Conservation (phyloP, 1,140 invertebrate genomes). For the Branchinecta lynchi region DNA sequence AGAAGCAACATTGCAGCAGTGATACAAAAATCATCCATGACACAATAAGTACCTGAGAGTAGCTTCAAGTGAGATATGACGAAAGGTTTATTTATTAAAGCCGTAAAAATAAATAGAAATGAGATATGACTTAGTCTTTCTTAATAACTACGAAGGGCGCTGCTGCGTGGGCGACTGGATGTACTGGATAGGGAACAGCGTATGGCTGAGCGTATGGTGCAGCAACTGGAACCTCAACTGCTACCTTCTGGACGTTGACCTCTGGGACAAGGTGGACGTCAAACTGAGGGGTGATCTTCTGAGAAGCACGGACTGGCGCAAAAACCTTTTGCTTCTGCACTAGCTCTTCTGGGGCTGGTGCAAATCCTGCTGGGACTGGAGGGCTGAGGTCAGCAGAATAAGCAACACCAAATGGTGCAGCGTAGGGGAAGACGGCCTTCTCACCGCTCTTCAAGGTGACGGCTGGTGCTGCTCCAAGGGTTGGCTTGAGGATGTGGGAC, state of each 20-base stretch:
- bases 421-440: not conserved
- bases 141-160: not conserved
- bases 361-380: conserved; percentile 23
- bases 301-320: conserved; percentile 26
- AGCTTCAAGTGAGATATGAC: too few species aligned
- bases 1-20: too few species aligned
- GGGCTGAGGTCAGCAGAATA: conserved; percentile 14
- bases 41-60: too few species aligned
- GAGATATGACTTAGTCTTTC: too few species aligned
- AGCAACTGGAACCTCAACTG: conserved; percentile 23
- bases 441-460: conserved; percentile 12
- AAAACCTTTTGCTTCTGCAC: conserved; percentile 25
- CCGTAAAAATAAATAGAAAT: too few species aligned
- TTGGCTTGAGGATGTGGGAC: conserved; percentile 27
- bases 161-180: conserved; percentile 23
- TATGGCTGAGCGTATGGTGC: conserved; percentile 15
- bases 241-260: conserved; percentile 26
- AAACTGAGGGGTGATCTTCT: conserved; percentile 27
- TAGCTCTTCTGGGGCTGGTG: conserved; percentile 21
- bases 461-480: conserved; percentile 13
- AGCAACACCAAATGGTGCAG: conserved; percentile 16
- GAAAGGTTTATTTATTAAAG: too few species aligned
- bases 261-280: conserved; percentile 26
- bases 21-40: too few species aligned
- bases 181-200: conserved; percentile 26